Evolutionary conservation across 2,113 vertebrate species (phyloP).

Genomic region (Erinaceus europaeus): DNA sequence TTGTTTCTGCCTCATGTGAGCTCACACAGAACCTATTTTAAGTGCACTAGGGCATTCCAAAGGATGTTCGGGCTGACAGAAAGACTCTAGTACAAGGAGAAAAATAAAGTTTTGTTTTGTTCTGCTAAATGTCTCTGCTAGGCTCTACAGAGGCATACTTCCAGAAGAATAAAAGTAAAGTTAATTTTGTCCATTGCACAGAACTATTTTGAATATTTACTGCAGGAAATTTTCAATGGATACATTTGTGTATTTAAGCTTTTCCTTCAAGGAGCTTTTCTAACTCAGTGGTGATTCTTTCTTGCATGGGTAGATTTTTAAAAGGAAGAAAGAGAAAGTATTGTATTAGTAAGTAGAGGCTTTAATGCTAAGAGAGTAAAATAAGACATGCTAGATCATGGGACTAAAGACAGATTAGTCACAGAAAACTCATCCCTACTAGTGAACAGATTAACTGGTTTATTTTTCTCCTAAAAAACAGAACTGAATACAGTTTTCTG

Average conservation of each 20-base stretch:
- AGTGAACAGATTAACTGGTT: neutral
- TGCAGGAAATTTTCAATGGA: conserved; percentile 30
- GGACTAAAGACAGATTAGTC: conserved; percentile 5
- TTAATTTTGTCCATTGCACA: conserved; percentile 41
- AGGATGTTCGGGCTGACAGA: conserved; percentile 14
- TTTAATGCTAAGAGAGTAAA: conserved; percentile 38
- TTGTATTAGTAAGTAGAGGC: neutral
- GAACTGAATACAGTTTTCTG: too few species aligned
- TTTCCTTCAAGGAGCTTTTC: conserved; percentile 48
- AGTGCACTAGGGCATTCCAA: neutral
- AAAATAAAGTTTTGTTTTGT: conserved; percentile 61
- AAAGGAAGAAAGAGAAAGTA: conserved; percentile 10
- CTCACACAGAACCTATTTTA: neutral
- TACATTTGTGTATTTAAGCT: conserved; percentile 46
- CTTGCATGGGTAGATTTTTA: conserved; percentile 1
- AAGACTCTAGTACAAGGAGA: conserved; percentile 13
- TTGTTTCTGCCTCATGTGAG: conserved; percentile 16
- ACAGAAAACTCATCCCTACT: neutral
- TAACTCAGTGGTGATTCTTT: conserved; percentile 11
- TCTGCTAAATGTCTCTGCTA: conserved; percentile 54
- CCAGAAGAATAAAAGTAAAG: conserved; percentile 49
- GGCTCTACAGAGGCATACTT: conserved; percentile 43
- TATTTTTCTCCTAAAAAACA: neutral
- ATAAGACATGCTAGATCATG: neutral
- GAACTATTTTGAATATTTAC: conserved; percentile 56